These are phyloP conservation scores for Limnephilus lunatus DNA, from an alignment of 2,888 invertebrate species.

Conservation along the genomic window DNA sequence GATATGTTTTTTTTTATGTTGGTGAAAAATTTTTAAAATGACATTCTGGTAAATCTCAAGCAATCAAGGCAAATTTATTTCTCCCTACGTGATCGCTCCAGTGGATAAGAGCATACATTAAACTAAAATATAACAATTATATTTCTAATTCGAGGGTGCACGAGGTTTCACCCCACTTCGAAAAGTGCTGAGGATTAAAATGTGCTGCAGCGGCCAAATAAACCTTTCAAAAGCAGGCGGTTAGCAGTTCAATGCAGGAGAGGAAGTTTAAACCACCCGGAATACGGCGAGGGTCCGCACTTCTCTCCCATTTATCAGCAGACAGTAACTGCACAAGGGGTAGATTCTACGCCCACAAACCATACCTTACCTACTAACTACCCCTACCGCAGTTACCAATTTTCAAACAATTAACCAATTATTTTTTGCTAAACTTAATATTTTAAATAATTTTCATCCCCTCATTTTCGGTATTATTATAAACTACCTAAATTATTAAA, in stretches of 20 bases:
- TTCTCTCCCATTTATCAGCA: constrained; percentile 13
- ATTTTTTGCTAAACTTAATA: neutral
- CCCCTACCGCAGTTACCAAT: neutral
- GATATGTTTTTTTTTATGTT: too few species aligned
- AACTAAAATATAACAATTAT: neutral
- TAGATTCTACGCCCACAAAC: neutral
- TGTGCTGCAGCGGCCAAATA: neutral
- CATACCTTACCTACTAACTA: neutral
- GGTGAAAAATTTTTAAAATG: too few species aligned
- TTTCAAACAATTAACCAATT: neutral
- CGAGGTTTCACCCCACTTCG: neutral
- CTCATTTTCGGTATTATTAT: too few species aligned
- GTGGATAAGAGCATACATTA: neutral
- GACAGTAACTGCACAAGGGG: neutral
- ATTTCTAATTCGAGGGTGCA: neutral
- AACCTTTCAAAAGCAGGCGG: constrained; percentile 34
- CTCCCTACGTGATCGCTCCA: too few species aligned
- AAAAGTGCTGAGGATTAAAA: constrained; percentile 2
- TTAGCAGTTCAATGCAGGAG: constrained; percentile 9
- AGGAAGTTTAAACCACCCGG: neutral
- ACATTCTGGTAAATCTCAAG: too few species aligned
- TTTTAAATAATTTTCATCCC: neutral
- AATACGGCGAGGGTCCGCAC: neutral
- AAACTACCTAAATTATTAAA: too few species aligned
- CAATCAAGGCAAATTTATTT: too few species aligned